Base-by-base conservation (phyloP, 2,113 vertebrate species). In the Leuciscus idus region DNA sequence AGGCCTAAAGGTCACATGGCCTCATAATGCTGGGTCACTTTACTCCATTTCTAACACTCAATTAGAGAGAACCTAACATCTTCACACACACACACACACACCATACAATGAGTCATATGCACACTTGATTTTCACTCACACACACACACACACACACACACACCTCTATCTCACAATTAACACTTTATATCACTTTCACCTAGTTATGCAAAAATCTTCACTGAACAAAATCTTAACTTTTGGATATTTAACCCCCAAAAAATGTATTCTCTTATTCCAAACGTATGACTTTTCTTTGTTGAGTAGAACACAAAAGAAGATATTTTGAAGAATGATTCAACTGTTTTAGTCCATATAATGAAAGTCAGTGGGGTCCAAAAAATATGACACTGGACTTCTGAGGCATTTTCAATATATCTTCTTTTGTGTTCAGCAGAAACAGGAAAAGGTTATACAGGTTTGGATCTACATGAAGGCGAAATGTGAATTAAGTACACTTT, bases 21-120 rank as follows among this genome's bases (percentile, higher is more conserved):
- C 83, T 93, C 92, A 92, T 91, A 91, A 92, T 83, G 91, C 84
- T 85, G 87, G 94, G 94, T 95, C 95, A 92, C 90, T 91, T 91
- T 88, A 94, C 93, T 94, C 92, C 88, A 93, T 94, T 91, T 93
- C 93, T 92, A 76, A 84, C 91, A 89, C 80, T 86, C 87, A 87
- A 87, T 86, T 76, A 84, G 46, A 78, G 28, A 15, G 43, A 79
- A n/a, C 61, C n/a, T 26, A n/a, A 77, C 74, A 81, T 46, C 83
- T 73, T 46, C 68, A 77, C 84, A 89, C 86, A 77, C 68, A 77
- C 84, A 89, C 86, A 77, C 84, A 89, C 86, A 80, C 70, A 57
- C 50, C 57, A 50, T 33, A 82, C 33, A 21, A 17, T 5, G 0
- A 28, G 19, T 61, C 81, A n/a, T 43, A 83, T 48, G 10, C 81